A percentile compares a stretch with the other conserved stretches of the same genome.
Evolutionary conservation across 2,797 vertebrate genomes (phyloP).

Genomic region (Otus scops): DNA sequence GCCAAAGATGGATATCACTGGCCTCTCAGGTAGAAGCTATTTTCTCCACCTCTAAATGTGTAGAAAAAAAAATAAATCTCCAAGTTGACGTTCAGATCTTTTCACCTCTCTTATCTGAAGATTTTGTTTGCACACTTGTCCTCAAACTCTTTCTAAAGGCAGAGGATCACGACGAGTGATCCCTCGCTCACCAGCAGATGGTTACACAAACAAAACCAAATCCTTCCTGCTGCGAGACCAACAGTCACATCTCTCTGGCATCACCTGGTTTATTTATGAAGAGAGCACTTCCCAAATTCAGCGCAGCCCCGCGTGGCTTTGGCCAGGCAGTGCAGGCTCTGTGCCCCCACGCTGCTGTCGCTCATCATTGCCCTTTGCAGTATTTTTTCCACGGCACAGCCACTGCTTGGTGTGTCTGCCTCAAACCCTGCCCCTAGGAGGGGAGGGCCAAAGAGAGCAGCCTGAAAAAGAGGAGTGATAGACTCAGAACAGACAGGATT

Average conservation of each 20-base stretch:
- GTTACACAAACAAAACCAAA: neutral
- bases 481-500: neutral
- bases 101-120: too few species aligned
- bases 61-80: neutral
- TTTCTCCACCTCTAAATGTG: slow-evolving; percentile 45
- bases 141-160: neutral
- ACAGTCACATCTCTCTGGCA: neutral
- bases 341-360: rapidly evolving
- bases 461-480: neutral
- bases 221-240: neutral
- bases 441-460: neutral
- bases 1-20: slow-evolving; percentile 96
- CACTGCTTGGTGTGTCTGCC: rapidly evolving
- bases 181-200: rapidly evolving
- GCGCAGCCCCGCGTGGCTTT: neutral
- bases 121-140: rapidly evolving
- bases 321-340: neutral
- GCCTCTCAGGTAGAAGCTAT: slow-evolving; percentile 96
- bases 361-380: neutral
- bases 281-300: neutral
- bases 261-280: rapidly evolving
- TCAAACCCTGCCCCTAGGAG: neutral
- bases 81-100: neutral
- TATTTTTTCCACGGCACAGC: rapidly evolving
- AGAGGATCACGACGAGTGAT: rapidly evolving